Conservation (phyloP, 2,797 vertebrate species). For the Podarcis siculus region DNA sequence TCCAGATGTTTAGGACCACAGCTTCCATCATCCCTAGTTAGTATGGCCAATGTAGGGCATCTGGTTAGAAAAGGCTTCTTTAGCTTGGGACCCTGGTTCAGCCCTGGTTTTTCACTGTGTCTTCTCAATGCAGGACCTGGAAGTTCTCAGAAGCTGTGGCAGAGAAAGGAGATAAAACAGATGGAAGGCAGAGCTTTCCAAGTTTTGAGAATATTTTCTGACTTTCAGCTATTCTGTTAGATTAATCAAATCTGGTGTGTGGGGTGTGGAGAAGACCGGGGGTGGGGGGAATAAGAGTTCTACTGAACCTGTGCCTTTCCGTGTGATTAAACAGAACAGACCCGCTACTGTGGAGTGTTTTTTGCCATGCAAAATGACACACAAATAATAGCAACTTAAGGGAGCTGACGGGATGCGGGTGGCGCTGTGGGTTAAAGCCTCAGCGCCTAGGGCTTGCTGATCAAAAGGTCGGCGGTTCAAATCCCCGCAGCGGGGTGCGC, state of each 20-base stretch:
- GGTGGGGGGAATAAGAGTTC: not conserved
- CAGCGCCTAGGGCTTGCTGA: too few species aligned
- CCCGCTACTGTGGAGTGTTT: not conserved
- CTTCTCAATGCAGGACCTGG: not conserved
- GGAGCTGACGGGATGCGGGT: too few species aligned
- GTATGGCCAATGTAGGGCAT: too few species aligned
- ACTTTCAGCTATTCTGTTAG: not conserved
- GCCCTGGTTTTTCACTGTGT: not conserved
- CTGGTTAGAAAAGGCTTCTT: too few species aligned
- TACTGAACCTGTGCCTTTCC: fast-evolving
- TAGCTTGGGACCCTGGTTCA: too few species aligned
- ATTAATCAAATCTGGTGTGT: not conserved
- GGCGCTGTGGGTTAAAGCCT: too few species aligned
- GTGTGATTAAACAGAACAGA: not conserved
- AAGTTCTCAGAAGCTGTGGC: not conserved
- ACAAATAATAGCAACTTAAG: constrained; percentile 49
- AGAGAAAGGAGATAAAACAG: not conserved
- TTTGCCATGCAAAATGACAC: not conserved
- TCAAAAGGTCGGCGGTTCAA: too few species aligned
- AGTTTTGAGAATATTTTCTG: not conserved
- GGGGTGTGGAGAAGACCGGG: too few species aligned
- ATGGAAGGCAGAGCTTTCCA: not conserved
- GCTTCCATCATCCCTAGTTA: too few species aligned
- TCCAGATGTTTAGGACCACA: too few species aligned
- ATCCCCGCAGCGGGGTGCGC: too few species aligned